phyloP scores from a whole-genome alignment of 2,797 vertebrate species.

The Erethizon dorsatum region DNA sequence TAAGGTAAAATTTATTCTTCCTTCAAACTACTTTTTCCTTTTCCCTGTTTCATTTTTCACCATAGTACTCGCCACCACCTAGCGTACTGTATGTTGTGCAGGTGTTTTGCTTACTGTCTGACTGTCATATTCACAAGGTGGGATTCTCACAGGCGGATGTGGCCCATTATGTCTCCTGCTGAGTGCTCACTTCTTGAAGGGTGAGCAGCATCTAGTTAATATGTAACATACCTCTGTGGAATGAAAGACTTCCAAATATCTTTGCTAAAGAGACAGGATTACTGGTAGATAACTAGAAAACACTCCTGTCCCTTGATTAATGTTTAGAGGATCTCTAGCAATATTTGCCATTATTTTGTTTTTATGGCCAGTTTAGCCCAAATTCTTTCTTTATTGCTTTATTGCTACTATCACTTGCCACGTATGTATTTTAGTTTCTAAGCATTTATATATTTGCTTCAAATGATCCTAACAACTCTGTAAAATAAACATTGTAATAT shows the following conservation, averaged over 20 bases:
- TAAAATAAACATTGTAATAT: not conserved
- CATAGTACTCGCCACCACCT: not conserved
- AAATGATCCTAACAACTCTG: not conserved
- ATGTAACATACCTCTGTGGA: not conserved
- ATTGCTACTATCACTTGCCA: not conserved
- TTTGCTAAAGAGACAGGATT: not conserved
- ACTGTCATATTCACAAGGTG: not conserved
- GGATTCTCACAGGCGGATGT: not conserved
- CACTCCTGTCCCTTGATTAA: not conserved
- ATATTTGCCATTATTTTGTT: not conserved
- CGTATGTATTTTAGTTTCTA: not conserved
- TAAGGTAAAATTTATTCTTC: not conserved
- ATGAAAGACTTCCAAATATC: not conserved
- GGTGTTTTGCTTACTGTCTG: not conserved
- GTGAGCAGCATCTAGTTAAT: not conserved
- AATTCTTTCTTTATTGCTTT: slow-evolving; percentile 34
- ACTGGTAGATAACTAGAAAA: not conserved
- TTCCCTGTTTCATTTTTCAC: not conserved
- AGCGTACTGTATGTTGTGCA: not conserved
- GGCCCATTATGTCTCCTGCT: not conserved
- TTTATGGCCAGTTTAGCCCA: not conserved
- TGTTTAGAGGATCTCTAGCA: not conserved
- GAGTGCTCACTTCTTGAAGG: not conserved
- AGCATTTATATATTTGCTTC: not conserved
- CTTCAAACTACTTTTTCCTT: not conserved